These are phyloP conservation scores for Maconellicoccus hirsutus DNA, from an alignment of 1,140 invertebrate genomes.

Conservation along the genomic window DNA sequence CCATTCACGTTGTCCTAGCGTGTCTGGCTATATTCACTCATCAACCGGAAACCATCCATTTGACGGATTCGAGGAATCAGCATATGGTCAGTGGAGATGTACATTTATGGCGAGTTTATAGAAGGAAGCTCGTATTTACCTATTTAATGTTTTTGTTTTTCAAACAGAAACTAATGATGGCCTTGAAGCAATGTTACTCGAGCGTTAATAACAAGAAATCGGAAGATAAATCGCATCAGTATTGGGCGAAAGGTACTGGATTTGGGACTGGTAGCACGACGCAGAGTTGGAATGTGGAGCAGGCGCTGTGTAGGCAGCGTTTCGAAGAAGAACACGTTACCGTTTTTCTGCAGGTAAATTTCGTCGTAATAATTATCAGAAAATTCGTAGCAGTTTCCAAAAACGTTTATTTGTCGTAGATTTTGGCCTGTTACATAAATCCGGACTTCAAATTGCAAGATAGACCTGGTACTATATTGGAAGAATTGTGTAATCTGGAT, in stretches of 20 bases:
- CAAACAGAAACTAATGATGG: constrained; percentile 13
- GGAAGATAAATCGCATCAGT: constrained; percentile 71
- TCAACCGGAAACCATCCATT: constrained; percentile 42
- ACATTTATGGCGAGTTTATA: too few species aligned
- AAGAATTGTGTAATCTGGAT: not conserved
- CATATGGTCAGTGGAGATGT: constrained; percentile 6
- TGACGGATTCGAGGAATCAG: constrained; percentile 32
- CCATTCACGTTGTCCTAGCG: constrained; percentile 67
- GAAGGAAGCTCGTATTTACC: not conserved
- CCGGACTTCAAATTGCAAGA: constrained; percentile 13
- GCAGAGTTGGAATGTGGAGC: constrained; percentile 91
- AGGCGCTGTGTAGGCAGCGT: constrained; percentile 72
- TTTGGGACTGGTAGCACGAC: constrained; percentile 91
- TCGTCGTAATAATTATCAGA: not conserved
- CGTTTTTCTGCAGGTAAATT: constrained; percentile 50
- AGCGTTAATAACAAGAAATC: constrained; percentile 20
- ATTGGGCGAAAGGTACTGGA: constrained; percentile 89
- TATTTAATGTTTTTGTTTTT: not conserved
- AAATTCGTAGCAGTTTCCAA: not conserved
- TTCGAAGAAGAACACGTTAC: constrained; percentile 90
- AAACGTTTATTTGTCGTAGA: not conserved
- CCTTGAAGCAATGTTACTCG: constrained; percentile 15
- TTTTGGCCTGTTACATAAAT: constrained; percentile 5
- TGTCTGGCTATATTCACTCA: constrained; percentile 83
- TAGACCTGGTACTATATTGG: not conserved